Conservation (phyloP, 92 coral and sea anemone species). For the Zoanthus gigantus region DNA sequence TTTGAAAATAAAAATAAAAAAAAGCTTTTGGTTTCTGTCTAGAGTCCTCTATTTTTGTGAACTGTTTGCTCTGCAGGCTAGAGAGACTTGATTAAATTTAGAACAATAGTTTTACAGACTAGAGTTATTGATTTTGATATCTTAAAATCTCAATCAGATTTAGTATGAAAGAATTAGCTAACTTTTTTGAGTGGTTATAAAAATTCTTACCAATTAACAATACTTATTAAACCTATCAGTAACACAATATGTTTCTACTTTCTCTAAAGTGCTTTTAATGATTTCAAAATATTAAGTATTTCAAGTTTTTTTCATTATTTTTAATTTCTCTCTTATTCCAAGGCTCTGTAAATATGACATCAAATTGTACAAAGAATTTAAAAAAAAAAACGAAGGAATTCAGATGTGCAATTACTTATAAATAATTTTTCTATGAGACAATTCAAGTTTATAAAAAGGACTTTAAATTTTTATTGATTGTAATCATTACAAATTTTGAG, state of each 20-base stretch:
- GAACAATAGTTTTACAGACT: no score
- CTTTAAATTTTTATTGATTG: background rate
- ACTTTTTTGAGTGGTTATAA: no score
- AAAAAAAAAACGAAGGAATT: background rate
- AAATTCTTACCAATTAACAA: no score
- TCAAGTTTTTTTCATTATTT: background rate
- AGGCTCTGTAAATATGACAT: background rate
- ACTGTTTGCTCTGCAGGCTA: no score
- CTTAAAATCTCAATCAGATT: no score
- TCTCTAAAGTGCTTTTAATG: no score
- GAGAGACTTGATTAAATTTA: no score
- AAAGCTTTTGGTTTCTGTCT: no score
- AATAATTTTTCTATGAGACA: background rate
- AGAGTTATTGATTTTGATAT: background rate
- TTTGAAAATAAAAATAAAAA: no score
- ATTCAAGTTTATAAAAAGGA: background rate
- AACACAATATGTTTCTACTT: background rate
- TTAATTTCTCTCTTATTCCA: background rate
- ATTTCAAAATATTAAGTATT: background rate
- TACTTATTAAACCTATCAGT: background rate
- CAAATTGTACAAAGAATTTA: background rate
- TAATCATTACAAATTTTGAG: background rate
- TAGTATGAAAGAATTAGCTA: no score
- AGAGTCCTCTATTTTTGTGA: no score
- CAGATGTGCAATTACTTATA: background rate